A percentile compares a stretch with the other conserved stretches of the same genome.
These are phyloP conservation scores for Tapirus terrestris DNA, from an alignment of 2,113 vertebrate genomes.

Conservation along the genomic window DNA sequence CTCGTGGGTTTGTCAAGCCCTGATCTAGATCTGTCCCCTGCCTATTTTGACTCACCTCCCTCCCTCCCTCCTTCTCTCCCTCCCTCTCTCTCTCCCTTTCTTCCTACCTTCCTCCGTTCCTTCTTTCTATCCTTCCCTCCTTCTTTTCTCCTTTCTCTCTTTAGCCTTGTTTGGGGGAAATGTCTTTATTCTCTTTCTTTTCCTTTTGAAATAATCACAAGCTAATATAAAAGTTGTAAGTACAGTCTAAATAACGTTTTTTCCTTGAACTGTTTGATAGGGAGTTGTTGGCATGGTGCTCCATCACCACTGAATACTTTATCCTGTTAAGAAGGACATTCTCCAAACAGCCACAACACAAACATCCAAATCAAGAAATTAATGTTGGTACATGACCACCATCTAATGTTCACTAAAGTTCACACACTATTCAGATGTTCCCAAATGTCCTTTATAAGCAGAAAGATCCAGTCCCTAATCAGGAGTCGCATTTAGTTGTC, in stretches of 20 bases:
- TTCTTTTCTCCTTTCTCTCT: neutral
- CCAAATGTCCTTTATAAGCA: neutral
- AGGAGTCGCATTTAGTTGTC: neutral
- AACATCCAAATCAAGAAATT: neutral
- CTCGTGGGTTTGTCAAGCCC: neutral
- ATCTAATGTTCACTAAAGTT: neutral
- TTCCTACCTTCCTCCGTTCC: too few relatives aligned
- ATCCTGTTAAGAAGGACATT: neutral
- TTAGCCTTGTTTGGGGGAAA: neutral
- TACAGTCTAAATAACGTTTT: neutral
- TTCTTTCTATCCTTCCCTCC: too few relatives aligned
- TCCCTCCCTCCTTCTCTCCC: neutral
- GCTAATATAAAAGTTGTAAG: neutral
- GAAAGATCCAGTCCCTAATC: neutral
- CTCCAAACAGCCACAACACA: neutral
- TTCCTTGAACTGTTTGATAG: neutral
- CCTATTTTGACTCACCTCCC: neutral
- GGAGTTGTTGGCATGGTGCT: neutral
- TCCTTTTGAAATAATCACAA: neutral
- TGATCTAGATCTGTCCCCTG: neutral
- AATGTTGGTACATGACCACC: neutral
- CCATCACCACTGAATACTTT: neutral
- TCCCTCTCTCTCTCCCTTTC: fast-evolving
- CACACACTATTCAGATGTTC: neutral
- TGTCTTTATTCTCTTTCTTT: neutral